Conservation (phyloP, 2,888 invertebrate species). For the Morpho helenor region DNA sequence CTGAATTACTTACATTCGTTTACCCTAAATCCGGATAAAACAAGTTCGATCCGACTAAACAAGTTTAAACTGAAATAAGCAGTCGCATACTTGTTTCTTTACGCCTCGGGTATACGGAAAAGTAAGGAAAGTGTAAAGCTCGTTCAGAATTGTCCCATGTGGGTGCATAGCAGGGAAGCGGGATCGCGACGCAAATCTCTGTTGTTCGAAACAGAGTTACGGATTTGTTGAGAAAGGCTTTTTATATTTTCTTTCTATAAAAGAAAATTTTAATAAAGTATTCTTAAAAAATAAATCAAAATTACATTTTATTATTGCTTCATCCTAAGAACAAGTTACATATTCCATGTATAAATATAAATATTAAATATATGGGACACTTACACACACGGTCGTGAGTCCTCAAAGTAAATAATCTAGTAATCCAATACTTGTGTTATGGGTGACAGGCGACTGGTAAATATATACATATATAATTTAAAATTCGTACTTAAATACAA, state of each 20-base stretch:
- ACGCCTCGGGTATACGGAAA: conserved; percentile 42
- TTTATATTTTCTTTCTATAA: conserved; percentile 62
- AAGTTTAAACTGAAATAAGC: conserved; percentile 68
- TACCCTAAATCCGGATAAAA: conserved; percentile 59
- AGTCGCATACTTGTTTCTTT: conserved; percentile 59
- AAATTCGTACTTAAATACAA: too few species aligned
- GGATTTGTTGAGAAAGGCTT: conserved; percentile 62
- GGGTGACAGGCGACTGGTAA: too few species aligned
- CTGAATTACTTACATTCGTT: conserved; percentile 43
- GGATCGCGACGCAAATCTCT: conserved; percentile 51
- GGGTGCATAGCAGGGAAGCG: conserved; percentile 51
- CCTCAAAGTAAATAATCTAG: too few species aligned
- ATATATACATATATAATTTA: too few species aligned
- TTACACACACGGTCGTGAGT: too few species aligned
- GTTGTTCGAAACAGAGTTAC: conserved; percentile 70
- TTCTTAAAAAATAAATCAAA: too few species aligned
- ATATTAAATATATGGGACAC: too few species aligned
- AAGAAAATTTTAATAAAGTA: conserved; percentile 35
- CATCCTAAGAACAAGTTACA: too few species aligned
- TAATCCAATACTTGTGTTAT: too few species aligned
- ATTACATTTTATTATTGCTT: too few species aligned
- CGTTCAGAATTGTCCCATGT: conserved; percentile 37
- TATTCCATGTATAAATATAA: too few species aligned
- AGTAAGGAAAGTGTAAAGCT: conserved; percentile 49
- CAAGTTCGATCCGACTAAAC: conserved; percentile 63